Evolutionary conservation across 2,797 vertebrate genomes (phyloP).

Genomic region (Halcyon leucocephala): DNA sequence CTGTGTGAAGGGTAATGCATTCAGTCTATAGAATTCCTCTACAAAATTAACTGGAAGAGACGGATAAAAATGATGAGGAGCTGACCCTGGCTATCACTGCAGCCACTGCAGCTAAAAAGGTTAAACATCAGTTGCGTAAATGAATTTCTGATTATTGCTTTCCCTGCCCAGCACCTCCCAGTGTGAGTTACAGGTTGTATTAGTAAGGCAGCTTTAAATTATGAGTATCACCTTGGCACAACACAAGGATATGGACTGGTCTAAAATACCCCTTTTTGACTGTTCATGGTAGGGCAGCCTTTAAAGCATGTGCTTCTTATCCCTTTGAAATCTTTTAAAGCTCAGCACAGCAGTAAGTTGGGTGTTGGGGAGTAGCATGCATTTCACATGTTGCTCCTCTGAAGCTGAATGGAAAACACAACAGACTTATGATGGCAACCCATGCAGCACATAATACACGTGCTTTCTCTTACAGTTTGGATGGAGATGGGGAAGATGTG

Average conservation of each 20-base stretch:
- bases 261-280: not conserved
- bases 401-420: not conserved
- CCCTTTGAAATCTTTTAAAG: not conserved
- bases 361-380: not conserved
- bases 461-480: not conserved
- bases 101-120: not conserved
- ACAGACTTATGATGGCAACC: not conserved
- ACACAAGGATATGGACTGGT: not conserved
- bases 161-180: not conserved
- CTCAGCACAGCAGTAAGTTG: not conserved
- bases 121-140: not conserved
- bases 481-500: not conserved
- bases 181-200: not conserved
- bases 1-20: not conserved
- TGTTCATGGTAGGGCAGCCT: not conserved
- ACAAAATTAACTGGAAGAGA: not conserved
- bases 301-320: not conserved
- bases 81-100: not conserved
- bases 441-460: not conserved
- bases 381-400: not conserved
- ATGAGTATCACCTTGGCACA: not conserved
- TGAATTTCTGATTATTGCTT: slow-evolving; percentile 2
- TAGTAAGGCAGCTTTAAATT: not conserved
- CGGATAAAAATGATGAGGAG: not conserved
- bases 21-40: not conserved